Percentiles rank a stretch among this genome's conserved stretches.
Evolutionary conservation across 2,113 vertebrate species (phyloP).

Genomic region (Calypte anna): DNA sequence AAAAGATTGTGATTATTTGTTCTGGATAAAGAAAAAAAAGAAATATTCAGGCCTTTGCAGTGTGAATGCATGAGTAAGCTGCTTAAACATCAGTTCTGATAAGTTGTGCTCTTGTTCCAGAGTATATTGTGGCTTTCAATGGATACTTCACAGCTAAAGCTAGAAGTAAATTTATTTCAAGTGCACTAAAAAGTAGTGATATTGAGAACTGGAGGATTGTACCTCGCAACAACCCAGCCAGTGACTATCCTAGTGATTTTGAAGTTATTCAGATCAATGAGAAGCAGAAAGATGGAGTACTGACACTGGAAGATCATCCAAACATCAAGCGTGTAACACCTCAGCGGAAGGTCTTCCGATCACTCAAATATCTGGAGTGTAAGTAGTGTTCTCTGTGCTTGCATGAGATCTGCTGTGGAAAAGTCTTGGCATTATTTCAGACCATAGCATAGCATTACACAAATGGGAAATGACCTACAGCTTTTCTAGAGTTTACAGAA

Average conservation of each 20-base stretch:
- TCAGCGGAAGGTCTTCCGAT: conserved; percentile 92
- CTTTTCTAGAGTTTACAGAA: neutral
- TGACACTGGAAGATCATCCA: conserved; percentile 91
- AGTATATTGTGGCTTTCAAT: conserved; percentile 95
- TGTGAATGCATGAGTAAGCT: neutral
- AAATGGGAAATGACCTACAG: neutral
- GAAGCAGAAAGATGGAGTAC: conserved; percentile 83
- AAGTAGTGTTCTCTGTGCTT: conserved; percentile 69
- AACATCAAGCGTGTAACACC: conserved; percentile 97
- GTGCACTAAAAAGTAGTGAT: conserved; percentile 84
- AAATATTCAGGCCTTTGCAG: neutral
- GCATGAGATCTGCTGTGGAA: neutral
- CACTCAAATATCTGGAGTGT: conserved; percentile 88
- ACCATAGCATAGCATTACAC: neutral
- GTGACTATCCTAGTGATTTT: conserved; percentile 97
- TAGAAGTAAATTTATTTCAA: conserved; percentile 93
- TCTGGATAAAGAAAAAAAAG: neutral
- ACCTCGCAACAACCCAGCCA: conserved; percentile 93
- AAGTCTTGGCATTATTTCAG: neutral
- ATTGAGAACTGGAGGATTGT: conserved; percentile 92
- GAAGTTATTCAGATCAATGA: conserved; percentile 94
- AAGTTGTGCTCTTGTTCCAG: conserved; percentile 76
- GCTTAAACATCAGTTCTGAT: conserved; percentile 24
- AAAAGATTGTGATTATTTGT: neutral
- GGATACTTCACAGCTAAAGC: conserved; percentile 94